A percentile compares a stretch with the other conserved stretches of the same genome.
These are phyloP conservation scores for Psittacula echo DNA, from an alignment of 2,797 vertebrate species.

Conservation along the genomic window DNA sequence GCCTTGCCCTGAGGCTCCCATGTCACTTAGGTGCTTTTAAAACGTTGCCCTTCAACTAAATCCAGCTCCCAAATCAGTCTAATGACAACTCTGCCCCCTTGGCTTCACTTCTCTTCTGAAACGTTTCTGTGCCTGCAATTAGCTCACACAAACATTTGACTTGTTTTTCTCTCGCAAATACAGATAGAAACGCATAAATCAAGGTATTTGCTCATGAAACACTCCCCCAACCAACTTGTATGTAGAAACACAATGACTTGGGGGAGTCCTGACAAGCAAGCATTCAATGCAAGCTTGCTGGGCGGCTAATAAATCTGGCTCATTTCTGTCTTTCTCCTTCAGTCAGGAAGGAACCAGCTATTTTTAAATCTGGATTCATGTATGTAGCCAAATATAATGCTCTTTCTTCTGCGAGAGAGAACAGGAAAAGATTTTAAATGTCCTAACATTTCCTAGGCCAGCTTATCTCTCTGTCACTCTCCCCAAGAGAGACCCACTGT, in stretches of 20 bases:
- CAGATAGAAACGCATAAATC: background rate
- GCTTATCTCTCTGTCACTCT: slow-evolving; percentile 59
- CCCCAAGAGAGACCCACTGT: slow-evolving; percentile 20
- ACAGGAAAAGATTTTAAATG: slow-evolving; percentile 71
- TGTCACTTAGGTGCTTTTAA: slow-evolving; percentile 56
- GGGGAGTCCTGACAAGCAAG: slow-evolving; percentile 28
- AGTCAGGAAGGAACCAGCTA: slow-evolving; percentile 71
- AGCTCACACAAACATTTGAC: background rate
- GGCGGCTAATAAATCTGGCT: slow-evolving; percentile 52
- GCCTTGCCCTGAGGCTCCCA: slow-evolving; percentile 34
- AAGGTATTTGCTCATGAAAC: slow-evolving; percentile 21
- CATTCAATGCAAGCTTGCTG: slow-evolving; percentile 39
- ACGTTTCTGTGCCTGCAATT: slow-evolving; percentile 2
- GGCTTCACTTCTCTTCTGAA: slow-evolving; percentile 4
- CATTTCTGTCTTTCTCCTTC: slow-evolving; percentile 40
- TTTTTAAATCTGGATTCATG: slow-evolving; percentile 61
- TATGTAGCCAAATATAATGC: slow-evolving; percentile 64
- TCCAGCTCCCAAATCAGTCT: slow-evolving; percentile 25
- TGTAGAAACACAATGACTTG: slow-evolving; percentile 11
- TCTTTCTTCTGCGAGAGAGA: slow-evolving; percentile 62
- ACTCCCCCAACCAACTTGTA: background rate
- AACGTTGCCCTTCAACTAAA: slow-evolving; percentile 56
- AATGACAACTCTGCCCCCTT: slow-evolving; percentile 31
- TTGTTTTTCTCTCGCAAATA: slow-evolving; percentile 21
- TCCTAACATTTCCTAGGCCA: slow-evolving; percentile 64